Conservation (phyloP, 2,888 invertebrate species). For the Exocentrus adspersus region DNA sequence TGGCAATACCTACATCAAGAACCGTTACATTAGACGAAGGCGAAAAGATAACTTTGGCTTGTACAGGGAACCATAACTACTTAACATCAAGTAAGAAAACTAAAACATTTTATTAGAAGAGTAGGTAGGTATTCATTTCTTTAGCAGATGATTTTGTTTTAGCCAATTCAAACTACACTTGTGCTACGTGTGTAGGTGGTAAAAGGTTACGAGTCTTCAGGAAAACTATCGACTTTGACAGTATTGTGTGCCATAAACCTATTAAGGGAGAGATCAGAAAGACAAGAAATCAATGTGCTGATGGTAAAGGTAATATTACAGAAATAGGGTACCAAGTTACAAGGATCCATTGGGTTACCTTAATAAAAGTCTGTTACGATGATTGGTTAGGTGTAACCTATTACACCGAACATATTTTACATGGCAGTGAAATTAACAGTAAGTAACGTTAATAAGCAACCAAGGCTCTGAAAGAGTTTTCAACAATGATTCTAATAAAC, state of each 20-base stretch:
- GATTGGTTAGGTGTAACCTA: conserved; percentile 53
- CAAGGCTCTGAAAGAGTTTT: no score
- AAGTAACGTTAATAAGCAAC: conserved; percentile 41
- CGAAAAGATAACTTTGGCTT: conserved; percentile 49
- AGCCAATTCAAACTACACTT: no score
- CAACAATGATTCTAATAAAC: background rate
- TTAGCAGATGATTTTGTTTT: no score
- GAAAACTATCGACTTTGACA: no score
- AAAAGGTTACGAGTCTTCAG: conserved; percentile 47
- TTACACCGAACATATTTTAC: conserved; percentile 58
- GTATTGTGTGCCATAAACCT: conserved; percentile 49
- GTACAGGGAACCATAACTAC: conserved; percentile 52
- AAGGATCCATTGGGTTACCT: conserved; percentile 46
- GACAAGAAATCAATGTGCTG: conserved; percentile 52
- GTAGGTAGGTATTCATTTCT: no score
- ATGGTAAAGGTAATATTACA: conserved; percentile 48
- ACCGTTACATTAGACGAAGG: conserved; percentile 43
- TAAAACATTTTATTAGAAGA: conserved; percentile 36
- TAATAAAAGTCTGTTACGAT: conserved; percentile 60
- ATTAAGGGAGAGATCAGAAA: conserved; percentile 51
- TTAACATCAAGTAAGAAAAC: conserved; percentile 50
- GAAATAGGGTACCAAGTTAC: conserved; percentile 54
- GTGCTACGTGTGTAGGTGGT: conserved; percentile 48
- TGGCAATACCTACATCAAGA: conserved; percentile 50
- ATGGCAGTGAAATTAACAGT: conserved; percentile 60